These are phyloP conservation scores for Clavelina lepadiformis DNA, from an alignment of 23 tunicate genomes.

Conservation along the genomic window DNA sequence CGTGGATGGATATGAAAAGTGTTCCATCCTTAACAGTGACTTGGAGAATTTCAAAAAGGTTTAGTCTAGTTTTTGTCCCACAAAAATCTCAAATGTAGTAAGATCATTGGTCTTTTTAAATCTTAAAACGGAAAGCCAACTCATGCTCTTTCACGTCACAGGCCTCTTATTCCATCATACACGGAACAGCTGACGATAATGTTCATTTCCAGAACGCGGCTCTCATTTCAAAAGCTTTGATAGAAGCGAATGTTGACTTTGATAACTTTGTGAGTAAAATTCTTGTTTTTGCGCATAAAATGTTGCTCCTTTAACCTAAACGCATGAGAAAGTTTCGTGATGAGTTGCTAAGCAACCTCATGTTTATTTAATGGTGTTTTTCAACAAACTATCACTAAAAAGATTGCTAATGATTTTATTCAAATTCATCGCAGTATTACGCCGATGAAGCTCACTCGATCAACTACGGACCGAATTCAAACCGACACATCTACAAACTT, in stretches of 20 bases:
- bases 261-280: conserved; percentile 54
- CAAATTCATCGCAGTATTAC: too few relatives aligned
- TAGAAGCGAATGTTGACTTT: conserved; percentile 73
- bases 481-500: conserved; percentile 47
- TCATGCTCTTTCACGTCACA: conserved; percentile 4
- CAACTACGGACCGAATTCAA: conserved; percentile 67
- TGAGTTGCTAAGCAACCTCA: too few relatives aligned
- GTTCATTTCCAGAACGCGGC: conserved; percentile 98
- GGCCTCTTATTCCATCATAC: conserved; percentile 79
- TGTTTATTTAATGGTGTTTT: too few relatives aligned
- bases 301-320: too few relatives aligned
- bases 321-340: too few relatives aligned
- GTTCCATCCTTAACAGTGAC: conserved; percentile 67
- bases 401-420: too few relatives aligned
- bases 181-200: conserved; percentile 96
- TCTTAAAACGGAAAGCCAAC: not conserved
- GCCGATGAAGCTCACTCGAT: conserved; percentile 92
- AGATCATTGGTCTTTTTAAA: not conserved
- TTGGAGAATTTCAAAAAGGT: conserved; percentile 72
- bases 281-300: too few relatives aligned
- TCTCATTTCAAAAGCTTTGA: conserved; percentile 65
- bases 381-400: too few relatives aligned
- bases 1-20: conserved; percentile 76
- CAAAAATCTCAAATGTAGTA: not conserved
- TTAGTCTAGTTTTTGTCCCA: not conserved